Evolutionary conservation across 2,888 invertebrate species (phyloP).

Genomic region (Agonopterix heracliana): DNA sequence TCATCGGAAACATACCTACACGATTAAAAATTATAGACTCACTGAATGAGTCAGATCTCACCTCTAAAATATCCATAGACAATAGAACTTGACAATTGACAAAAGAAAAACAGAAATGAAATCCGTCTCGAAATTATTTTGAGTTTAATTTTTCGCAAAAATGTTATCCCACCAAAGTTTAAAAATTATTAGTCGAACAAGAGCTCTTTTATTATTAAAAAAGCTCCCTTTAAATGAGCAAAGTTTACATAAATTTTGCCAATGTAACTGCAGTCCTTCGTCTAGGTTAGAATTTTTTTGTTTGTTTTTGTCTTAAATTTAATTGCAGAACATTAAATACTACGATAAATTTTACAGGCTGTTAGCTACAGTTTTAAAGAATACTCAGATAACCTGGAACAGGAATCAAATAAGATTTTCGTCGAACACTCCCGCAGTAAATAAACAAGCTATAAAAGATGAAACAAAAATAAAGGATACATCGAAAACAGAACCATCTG

Average conservation of each 20-base stretch:
- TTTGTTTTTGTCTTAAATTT: neutral
- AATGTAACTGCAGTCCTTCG: slow-evolving; percentile 9
- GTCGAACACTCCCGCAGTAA: neutral
- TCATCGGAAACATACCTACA: no score
- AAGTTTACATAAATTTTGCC: slow-evolving; percentile 14
- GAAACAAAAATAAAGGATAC: neutral
- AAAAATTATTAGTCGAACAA: slow-evolving; percentile 38
- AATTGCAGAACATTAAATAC: neutral
- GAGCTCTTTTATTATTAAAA: slow-evolving; percentile 22
- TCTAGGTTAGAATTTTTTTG: slow-evolving; percentile 29
- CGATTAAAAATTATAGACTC: no score
- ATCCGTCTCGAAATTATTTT: neutral
- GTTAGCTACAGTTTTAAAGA: slow-evolving; percentile 9
- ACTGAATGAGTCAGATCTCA: no score
- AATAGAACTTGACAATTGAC: no score
- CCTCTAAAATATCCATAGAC: no score
- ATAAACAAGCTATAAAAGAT: neutral
- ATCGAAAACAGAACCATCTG: neutral
- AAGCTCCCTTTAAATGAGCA: slow-evolving; percentile 23
- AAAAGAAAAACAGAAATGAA: no score
- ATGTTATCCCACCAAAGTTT: slow-evolving; percentile 45
- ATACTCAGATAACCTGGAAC: neutral
- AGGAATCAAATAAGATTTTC: neutral
- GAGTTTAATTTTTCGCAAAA: slow-evolving; percentile 15
- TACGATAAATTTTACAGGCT: neutral